A percentile compares a stretch with the other conserved stretches of the same genome.
Conservation (phyloP, 2,113 vertebrate species). For the Camelus bactrianus region DNA sequence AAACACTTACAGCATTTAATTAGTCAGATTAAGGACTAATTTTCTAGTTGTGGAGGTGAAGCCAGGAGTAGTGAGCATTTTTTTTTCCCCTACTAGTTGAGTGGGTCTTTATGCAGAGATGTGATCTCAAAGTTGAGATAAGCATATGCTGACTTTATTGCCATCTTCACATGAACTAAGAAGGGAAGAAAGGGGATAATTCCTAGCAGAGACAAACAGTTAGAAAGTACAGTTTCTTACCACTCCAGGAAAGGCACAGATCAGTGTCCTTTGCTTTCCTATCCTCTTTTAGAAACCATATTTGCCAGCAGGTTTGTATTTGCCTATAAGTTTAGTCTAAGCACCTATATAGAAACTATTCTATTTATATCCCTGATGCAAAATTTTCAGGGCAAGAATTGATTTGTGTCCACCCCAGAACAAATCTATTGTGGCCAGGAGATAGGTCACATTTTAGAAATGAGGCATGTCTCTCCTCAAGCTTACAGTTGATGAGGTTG, state of each 20-base stretch:
- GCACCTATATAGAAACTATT: background rate
- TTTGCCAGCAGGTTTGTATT: background rate
- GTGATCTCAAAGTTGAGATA: background rate
- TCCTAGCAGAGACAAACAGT: background rate
- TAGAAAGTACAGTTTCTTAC: background rate
- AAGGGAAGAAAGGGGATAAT: background rate
- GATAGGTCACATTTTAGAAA: conserved; percentile 32
- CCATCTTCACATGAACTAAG: background rate
- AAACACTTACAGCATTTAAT: conserved; percentile 33
- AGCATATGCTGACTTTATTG: background rate
- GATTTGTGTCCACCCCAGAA: background rate
- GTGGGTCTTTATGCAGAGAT: conserved; percentile 35
- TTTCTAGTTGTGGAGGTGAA: conserved; percentile 54
- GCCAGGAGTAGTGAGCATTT: background rate
- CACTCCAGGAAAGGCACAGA: background rate
- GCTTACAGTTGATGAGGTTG: background rate
- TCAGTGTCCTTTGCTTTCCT: background rate
- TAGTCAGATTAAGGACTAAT: conserved; percentile 50
- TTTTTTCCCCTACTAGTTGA: background rate
- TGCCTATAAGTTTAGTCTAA: background rate
- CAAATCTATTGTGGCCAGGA: background rate
- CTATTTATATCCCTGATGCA: background rate
- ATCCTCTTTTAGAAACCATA: background rate
- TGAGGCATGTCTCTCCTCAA: background rate
- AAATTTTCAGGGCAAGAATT: conserved; percentile 8